phyloP scores from a whole-genome alignment of 2,888 invertebrate genomes.

The Sinotaia quadrata region DNA sequence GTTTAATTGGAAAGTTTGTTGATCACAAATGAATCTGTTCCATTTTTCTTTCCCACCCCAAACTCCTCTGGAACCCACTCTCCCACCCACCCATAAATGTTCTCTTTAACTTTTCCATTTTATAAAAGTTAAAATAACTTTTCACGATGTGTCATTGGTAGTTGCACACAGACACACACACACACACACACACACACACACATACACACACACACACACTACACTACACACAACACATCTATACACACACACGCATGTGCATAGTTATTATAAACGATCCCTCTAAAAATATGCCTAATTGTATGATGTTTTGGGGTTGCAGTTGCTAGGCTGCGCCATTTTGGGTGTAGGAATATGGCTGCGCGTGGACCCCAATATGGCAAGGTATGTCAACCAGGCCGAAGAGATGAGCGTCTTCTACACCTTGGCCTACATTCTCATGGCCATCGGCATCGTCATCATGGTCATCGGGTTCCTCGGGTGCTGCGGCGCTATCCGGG shows the following conservation, averaged over 20 bases:
- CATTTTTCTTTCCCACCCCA: too few species aligned
- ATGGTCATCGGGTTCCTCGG: constrained; percentile 76
- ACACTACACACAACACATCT: too few species aligned
- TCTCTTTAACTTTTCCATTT: too few species aligned
- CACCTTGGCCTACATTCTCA: constrained; percentile 74
- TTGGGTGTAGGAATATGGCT: constrained; percentile 76
- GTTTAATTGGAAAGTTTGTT: too few species aligned
- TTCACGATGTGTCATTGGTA: too few species aligned
- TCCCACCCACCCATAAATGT: too few species aligned
- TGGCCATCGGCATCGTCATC: constrained; percentile 75
- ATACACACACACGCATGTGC: neutral
- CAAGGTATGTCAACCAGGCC: constrained; percentile 73
- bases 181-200: constrained; percentile 12
- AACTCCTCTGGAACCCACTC: too few species aligned
- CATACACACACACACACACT: neutral
- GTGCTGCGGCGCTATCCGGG: constrained; percentile 76
- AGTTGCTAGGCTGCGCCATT: constrained; percentile 76
- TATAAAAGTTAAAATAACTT: too few species aligned
- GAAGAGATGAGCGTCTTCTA: constrained; percentile 59
- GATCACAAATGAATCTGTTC: too few species aligned
- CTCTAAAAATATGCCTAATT: too few species aligned
- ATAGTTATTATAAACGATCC: neutral
- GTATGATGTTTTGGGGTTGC: constrained; percentile 40
- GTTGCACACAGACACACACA: neutral
- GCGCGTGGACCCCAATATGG: constrained; percentile 75